Base-by-base conservation (phyloP, 2,888 invertebrate species). In the Nomada ferruginata region DNA sequence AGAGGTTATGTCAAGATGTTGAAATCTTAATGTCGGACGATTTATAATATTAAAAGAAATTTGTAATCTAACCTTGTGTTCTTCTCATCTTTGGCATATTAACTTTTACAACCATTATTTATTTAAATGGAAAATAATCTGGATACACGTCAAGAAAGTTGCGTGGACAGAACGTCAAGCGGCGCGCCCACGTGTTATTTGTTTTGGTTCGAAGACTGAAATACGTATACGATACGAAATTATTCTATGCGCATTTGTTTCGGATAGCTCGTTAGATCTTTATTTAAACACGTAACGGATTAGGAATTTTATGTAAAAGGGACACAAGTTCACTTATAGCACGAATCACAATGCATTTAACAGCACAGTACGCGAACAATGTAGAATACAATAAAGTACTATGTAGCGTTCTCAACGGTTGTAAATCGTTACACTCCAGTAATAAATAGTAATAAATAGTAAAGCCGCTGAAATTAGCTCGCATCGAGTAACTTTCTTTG, bases 101-200 rank as follows among this genome's bases (percentile, higher is more conserved):
- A n/a, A 77, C 71, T 42, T 74, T 50, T 20, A 71, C 65, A 11
- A 77, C 60, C 71, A 78, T 78, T 42, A 3, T 83, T 64, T 57
- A 64, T 79, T 71, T 18, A 66, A 26, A 47, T 65, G 2, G 50
- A 59, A 3, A 23, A 65, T 42, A 44, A 64, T 20, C 44, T 60
- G 66, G 36, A 52, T 13, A 76, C 52, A 15, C 3, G 20, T 63
- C 44, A 61, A 69, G 52, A 53, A 44, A 13, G 7, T 18, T 15
- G 11, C 13, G 13, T 23, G 29, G 15, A 3, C 44, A 3, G 29
- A 44, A 72, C 53, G 23, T 29, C 18, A 47, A 59, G 10, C 18
- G 42, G 18, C 18, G 4, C 36, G 23, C 15, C 9, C 73, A 74
- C 65, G 50, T 65, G 73, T 15, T 64, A 20, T 29, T 63, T 65